A percentile compares a stretch with the other conserved stretches of the same genome.
Evolutionary conservation across 2,113 vertebrate species (phyloP).

Genomic region (Cynoglossus semilaevis): DNA sequence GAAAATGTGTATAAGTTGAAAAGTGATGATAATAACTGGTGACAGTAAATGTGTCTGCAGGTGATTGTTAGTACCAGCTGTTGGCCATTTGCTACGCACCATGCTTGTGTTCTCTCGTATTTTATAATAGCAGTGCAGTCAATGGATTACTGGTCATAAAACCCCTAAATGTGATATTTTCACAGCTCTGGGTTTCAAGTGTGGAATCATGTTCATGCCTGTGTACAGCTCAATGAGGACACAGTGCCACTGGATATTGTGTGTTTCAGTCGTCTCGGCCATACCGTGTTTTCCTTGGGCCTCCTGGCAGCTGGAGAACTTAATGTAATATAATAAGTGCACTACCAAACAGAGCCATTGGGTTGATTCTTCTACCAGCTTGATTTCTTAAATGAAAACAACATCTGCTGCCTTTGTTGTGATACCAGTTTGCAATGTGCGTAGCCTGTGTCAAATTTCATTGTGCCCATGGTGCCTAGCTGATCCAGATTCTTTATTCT

Average conservation of each 20-base stretch:
- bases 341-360: constrained; percentile 32
- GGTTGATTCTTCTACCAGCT: constrained; percentile 61
- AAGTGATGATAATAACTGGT: constrained; percentile 2
- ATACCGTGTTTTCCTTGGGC: too few species aligned
- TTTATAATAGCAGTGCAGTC: not conserved
- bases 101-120: not conserved
- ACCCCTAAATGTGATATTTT: constrained; percentile 7
- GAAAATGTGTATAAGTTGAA: constrained; percentile 8
- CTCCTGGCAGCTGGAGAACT: constrained; percentile 22
- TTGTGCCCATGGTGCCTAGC: too few species aligned
- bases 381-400: constrained; percentile 75
- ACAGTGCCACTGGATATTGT: not conserved
- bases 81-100: constrained; percentile 12
- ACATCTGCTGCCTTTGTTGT: constrained; percentile 66
- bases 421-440: constrained; percentile 60
- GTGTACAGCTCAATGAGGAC: constrained; percentile 8
- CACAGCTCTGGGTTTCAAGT: constrained; percentile 6
- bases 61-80: constrained; percentile 22
- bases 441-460: constrained; percentile 49
- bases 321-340: constrained; percentile 60
- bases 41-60: not conserved
- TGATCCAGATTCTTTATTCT: constrained; percentile 46
- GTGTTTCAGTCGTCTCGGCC: not conserved
- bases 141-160: constrained; percentile 18
- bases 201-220: constrained; percentile 14